These are phyloP conservation scores for Larimichthys polyactis DNA, from an alignment of 2,113 vertebrate species.

Conservation along the genomic window DNA sequence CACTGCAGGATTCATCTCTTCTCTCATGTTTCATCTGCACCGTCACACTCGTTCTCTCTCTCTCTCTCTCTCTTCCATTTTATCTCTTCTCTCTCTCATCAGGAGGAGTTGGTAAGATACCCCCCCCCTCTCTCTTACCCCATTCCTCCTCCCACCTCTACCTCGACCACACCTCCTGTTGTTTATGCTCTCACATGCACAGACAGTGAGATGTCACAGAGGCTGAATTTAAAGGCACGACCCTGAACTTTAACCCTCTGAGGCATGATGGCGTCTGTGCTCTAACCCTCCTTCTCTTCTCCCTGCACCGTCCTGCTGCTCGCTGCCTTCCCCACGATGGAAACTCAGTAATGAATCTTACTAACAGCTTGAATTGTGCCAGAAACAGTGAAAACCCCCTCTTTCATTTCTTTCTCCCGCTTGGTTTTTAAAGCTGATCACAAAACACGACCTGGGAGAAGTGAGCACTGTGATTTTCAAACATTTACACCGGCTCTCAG, in stretches of 20 bases:
- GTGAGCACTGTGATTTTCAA: too few relatives aligned
- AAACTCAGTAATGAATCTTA: background rate
- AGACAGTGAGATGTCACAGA: background rate
- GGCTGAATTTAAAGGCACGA: slow-evolving; percentile 1
- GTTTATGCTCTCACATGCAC: slow-evolving; percentile 1
- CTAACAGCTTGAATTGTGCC: slow-evolving; percentile 23
- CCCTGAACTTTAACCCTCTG: slow-evolving; percentile 24
- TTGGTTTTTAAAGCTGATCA: background rate
- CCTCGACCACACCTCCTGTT: slow-evolving; percentile 19
- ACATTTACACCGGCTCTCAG: background rate
- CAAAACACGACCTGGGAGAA: background rate
- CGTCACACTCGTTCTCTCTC: slow-evolving; percentile 5
- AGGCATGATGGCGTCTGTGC: slow-evolving; percentile 40
- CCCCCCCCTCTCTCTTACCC: background rate
- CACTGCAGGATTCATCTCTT: background rate
- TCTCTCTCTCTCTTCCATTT: slow-evolving; percentile 17
- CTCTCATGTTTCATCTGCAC: slow-evolving; percentile 31
- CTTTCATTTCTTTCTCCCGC: background rate
- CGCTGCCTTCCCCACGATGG: background rate
- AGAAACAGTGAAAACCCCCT: too few relatives aligned
- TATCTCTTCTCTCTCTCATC: slow-evolving; percentile 42
- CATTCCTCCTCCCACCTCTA: background rate
- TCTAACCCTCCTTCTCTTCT: background rate
- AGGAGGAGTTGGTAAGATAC: slow-evolving; percentile 81
- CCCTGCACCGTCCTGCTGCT: slow-evolving; percentile 22